A percentile compares a stretch with the other conserved stretches of the same genome.
phyloP scores from a whole-genome alignment of 2,113 vertebrate species.

The Nothobranchius kuhntae region DNA sequence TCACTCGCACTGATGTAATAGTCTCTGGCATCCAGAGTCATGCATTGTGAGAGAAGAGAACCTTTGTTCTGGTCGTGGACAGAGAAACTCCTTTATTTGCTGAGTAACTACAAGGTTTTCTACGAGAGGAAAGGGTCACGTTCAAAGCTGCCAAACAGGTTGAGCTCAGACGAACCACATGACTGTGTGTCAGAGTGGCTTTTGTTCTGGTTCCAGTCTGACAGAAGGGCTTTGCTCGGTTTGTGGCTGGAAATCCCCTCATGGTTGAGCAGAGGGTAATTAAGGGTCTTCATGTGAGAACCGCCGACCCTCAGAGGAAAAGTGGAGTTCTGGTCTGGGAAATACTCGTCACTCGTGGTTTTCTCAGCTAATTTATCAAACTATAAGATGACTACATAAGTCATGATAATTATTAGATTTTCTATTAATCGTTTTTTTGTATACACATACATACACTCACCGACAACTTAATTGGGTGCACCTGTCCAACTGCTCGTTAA shows the following conservation, averaged over 20 bases:
- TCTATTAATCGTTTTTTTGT: too few species aligned
- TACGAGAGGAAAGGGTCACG: constrained; percentile 1
- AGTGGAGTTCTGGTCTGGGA: not conserved
- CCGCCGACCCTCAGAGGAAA: not conserved
- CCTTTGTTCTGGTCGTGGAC: constrained; percentile 22
- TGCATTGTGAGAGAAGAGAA: constrained; percentile 3
- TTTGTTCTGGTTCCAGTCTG: not conserved
- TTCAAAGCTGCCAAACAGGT: constrained; percentile 30
- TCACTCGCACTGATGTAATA: constrained; percentile 8
- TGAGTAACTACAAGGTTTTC: constrained; percentile 30
- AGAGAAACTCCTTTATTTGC: constrained; percentile 22
- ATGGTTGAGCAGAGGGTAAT: not conserved
- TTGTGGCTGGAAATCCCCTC: constrained; percentile 57
- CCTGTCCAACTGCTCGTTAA: too few species aligned
- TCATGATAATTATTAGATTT: too few species aligned
- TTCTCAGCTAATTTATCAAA: not conserved
- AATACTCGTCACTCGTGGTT: too few species aligned
- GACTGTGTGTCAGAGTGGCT: constrained; percentile 31
- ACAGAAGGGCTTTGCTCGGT: not conserved
- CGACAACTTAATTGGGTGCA: too few species aligned
- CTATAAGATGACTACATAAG: not conserved
- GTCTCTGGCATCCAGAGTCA: not conserved
- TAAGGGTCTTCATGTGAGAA: not conserved
- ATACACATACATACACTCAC: too few species aligned
- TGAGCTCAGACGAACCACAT: constrained; percentile 7